Evolutionary conservation across 1,140 invertebrate genomes (phyloP).

Genomic region (Penaeus chinensis): DNA sequence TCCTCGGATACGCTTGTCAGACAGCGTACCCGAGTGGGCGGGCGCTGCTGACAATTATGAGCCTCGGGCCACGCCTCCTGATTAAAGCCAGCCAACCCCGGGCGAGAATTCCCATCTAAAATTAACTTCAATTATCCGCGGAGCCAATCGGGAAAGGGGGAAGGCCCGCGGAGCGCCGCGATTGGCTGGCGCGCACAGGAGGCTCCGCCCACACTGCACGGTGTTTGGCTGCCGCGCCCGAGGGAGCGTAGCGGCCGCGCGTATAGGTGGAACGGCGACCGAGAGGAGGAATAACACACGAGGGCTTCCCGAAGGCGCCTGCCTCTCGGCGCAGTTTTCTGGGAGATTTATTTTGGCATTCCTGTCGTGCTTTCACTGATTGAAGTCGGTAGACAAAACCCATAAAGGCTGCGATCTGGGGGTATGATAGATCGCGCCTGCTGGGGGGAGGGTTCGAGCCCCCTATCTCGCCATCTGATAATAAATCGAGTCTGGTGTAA

Average conservation of each 20-base stretch:
- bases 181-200: constrained; percentile 4
- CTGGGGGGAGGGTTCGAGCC: too few species aligned
- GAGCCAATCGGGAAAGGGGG: background rate
- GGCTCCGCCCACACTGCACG: constrained; percentile 21
- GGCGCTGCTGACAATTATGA: constrained; percentile 32
- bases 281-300: constrained; percentile 29
- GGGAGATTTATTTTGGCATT: too few species aligned
- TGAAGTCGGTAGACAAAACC: too few species aligned
- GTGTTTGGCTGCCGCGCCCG: constrained; percentile 39
- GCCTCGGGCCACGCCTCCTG: background rate
- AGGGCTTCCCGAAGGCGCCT: background rate
- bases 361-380: too few species aligned
- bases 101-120: constrained; percentile 13
- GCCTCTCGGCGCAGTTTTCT: background rate
- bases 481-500: too few species aligned
- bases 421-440: too few species aligned
- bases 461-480: too few species aligned
- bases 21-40: constrained; percentile 36
- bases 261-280: constrained; percentile 53
- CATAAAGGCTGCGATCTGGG: too few species aligned
- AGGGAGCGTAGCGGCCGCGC: constrained; percentile 28
- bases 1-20: constrained; percentile 52
- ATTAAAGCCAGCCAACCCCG: background rate
- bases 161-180: background rate
- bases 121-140: constrained; percentile 34